Base-by-base conservation (phyloP, 2,888 invertebrate species). In the Clivina fossor region DNA sequence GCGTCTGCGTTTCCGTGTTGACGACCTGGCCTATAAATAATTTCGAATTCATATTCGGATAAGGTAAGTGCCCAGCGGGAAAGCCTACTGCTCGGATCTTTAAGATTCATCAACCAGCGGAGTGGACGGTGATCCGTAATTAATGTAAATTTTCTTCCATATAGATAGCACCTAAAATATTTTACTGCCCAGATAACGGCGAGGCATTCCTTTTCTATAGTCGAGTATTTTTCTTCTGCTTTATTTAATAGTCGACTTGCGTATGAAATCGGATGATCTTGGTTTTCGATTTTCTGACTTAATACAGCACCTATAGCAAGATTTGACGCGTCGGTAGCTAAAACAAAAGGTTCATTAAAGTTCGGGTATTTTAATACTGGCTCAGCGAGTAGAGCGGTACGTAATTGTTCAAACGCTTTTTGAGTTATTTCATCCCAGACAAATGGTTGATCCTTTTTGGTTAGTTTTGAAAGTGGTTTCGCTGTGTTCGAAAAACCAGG, bases 81-180 rank as follows among this genome's bases (percentile, higher is more conserved):
- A 18, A 65, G 19, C 16, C 59, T 19, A 1, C 60, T 59, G 2
- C 56, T 58, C 2, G 61, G 60, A 32, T 64, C 62, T 19, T 58
- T 61, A 1, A 58, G 30, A 5, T 28, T 18, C 20, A 58, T 11
- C 2, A 64, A 32, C 61, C 62, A 65, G 2, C 37, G 11, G 20
- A 64, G 26, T 2, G 63, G 60, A 22, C 44, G 37, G 38, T 65
- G 64, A 57, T 65, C 66, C 1, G 62, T 66, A 4, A 63, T 53
- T 5, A 66, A 38, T 4, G 26, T 56, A 24, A 66, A 65, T 24
- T 55, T 53, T 20, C 56, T 49, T 3, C 65, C 65, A 35, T 59
- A 61, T 4, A 66, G 19, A 50, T 66, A 65, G 13, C 61, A 61
- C 16, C 62, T 24, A 46, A 63, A 66, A 38, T 60, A 51, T 22